phyloP scores from a whole-genome alignment of 2,113 vertebrate species.

The Carlito syrichta region DNA sequence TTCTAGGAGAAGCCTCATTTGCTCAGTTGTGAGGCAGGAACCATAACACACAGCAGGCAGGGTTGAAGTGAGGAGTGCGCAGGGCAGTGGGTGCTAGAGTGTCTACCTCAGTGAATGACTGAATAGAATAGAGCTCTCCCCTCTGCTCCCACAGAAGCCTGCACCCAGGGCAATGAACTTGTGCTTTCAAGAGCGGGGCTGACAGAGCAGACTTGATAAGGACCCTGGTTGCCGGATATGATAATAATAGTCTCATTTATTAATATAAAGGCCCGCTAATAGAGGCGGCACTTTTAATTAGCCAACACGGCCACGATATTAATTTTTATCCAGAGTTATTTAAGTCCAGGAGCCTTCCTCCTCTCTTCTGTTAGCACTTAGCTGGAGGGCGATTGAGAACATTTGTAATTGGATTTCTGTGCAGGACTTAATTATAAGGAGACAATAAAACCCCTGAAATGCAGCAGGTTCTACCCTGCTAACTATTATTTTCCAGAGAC shows the following conservation, averaged over 20 bases:
- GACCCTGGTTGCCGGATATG: conserved; percentile 74
- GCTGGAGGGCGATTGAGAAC: conserved; percentile 76
- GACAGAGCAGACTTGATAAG: conserved; percentile 72
- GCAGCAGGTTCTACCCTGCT: conserved; percentile 55
- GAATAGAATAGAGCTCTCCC: neutral
- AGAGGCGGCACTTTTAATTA: conserved; percentile 79
- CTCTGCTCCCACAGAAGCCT: neutral
- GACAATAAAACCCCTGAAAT: conserved; percentile 75
- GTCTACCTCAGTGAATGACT: rapidly evolving
- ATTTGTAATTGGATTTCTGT: conserved; percentile 80
- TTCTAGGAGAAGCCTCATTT: neutral
- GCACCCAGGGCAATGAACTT: neutral
- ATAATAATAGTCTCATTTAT: conserved; percentile 83
- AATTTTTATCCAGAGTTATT: conserved; percentile 80
- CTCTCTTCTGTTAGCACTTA: conserved; percentile 62
- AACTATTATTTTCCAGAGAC: conserved; percentile 71
- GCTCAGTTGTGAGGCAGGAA: neutral
- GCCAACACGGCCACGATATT: conserved; percentile 72
- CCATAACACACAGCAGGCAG: rapidly evolving
- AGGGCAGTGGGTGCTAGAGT: rapidly evolving
- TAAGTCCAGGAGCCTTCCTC: conserved; percentile 70
- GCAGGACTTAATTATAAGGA: conserved; percentile 80
- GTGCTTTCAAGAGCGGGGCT: conserved; percentile 71
- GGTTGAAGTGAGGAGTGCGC: neutral
- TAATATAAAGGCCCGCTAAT: conserved; percentile 78